Conservation (phyloP, 2,113 vertebrate genomes). For the Promerops cafer region DNA sequence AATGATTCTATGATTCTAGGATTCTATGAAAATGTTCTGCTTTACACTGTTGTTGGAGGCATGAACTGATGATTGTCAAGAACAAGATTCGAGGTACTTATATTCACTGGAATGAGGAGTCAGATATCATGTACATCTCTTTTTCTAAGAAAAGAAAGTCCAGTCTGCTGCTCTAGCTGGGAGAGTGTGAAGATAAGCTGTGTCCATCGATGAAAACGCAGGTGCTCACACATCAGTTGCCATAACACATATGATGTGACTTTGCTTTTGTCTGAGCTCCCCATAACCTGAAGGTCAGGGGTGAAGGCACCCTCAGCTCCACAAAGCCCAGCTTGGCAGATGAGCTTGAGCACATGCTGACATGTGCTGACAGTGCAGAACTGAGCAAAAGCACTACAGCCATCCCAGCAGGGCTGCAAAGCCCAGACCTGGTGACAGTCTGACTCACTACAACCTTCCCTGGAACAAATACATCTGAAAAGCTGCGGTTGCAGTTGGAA, state of each 20-base stretch:
- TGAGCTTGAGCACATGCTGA: fast-evolving
- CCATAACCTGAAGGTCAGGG: neutral
- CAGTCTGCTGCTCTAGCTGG: neutral
- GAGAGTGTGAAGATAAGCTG: neutral
- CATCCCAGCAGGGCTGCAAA: neutral
- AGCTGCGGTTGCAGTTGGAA: fast-evolving
- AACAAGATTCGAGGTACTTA: neutral
- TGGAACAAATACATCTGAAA: neutral
- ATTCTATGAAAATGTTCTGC: neutral
- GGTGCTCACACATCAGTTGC: neutral
- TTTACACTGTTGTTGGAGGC: neutral
- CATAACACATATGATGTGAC: fast-evolving
- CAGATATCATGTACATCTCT: neutral
- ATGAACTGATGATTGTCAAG: neutral
- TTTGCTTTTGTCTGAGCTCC: neutral
- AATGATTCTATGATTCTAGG: neutral
- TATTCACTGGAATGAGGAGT: neutral
- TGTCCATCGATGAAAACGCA: neutral
- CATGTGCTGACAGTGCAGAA: neutral
- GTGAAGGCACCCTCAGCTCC: neutral
- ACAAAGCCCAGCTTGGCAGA: neutral
- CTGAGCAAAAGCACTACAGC: neutral
- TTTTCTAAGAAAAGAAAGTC: neutral
- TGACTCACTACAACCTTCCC: neutral
- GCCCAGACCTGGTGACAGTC: neutral